Conservation (phyloP, 2,113 vertebrate species). For the Polyodon spathula region DNA sequence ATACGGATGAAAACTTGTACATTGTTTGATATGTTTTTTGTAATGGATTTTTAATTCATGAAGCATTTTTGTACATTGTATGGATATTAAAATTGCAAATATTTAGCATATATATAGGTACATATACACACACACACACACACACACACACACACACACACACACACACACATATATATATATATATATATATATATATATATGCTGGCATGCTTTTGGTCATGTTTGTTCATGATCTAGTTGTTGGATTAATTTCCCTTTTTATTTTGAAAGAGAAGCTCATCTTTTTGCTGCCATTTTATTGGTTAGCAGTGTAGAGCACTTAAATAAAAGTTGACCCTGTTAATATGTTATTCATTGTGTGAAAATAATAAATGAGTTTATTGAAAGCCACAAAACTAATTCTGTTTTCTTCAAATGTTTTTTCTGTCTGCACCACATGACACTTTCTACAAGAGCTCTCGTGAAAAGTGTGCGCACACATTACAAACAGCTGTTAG, state of each 20-base stretch:
- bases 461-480: no score
- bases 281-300: constrained; percentile 91
- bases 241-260: constrained; percentile 71
- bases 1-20: constrained; percentile 96
- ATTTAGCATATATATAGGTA: constrained; percentile 65
- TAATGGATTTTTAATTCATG: constrained; percentile 99
- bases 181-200: constrained; percentile 41
- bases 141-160: constrained; percentile 55
- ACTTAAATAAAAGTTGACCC: constrained; percentile 95
- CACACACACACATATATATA: no score
- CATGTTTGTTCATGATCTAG: constrained; percentile 98
- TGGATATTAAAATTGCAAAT: constrained; percentile 73
- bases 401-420: constrained; percentile 1
- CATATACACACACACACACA: constrained; percentile 69
- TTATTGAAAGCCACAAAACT: constrained; percentile 57
- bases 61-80: constrained; percentile 99
- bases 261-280: constrained; percentile 84
- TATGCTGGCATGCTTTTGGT: constrained; percentile 92
- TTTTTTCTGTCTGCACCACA: neutral
- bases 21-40: constrained; percentile 99
- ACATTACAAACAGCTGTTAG: no score
- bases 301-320: constrained; percentile 94
- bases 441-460: no score
- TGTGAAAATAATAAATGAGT: constrained; percentile 95
- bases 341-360: constrained; percentile 99